Percentiles rank a stretch among this genome's conserved stretches.
phyloP scores from a whole-genome alignment of 1,140 invertebrate species.

The Polypedilum pembai region DNA sequence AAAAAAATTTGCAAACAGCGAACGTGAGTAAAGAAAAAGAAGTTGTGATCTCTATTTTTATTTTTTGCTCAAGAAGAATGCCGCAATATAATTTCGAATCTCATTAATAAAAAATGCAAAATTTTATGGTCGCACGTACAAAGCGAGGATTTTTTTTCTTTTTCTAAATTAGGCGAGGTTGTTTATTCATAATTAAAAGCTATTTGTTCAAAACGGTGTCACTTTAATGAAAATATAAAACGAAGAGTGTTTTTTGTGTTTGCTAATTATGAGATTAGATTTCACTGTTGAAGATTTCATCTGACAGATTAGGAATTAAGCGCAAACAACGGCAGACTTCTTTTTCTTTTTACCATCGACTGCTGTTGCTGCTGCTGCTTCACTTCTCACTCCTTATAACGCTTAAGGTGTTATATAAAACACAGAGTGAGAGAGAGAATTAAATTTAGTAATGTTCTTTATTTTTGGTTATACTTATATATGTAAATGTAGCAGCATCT shows the following conservation, averaged over 20 bases:
- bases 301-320: background rate
- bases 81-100: background rate
- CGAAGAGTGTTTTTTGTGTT: background rate
- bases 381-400: background rate
- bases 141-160: background rate
- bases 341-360: background rate
- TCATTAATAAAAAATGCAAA: conserved; percentile 16
- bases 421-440: background rate
- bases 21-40: too few relatives aligned
- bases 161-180: conserved; percentile 10
- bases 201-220: background rate
- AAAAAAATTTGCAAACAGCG: too few relatives aligned
- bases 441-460: background rate
- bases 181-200: background rate
- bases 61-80: background rate
- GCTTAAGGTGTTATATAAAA: conserved; percentile 12
- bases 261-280: conserved; percentile 18
- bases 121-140: background rate
- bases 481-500: background rate
- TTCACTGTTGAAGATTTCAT: background rate
- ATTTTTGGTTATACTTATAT: background rate
- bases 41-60: too few relatives aligned
- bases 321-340: background rate
- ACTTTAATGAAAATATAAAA: background rate
- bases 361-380: too few relatives aligned